Base-by-base conservation (phyloP, 2,888 invertebrate genomes). In the Drosophila seclusa region DNA sequence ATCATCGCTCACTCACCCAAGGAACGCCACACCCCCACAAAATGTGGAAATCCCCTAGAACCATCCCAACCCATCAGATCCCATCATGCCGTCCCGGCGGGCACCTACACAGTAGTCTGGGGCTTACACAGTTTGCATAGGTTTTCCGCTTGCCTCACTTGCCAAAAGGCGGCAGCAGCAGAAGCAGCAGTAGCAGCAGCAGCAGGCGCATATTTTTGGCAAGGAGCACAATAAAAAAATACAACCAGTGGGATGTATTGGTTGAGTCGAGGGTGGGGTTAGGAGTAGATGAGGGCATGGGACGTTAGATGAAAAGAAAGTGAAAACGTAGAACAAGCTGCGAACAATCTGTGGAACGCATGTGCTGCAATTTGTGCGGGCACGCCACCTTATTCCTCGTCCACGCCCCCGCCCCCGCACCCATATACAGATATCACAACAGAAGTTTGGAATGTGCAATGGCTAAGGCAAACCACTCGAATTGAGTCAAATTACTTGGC, bases 161-260 rank as follows among this genome's bases (percentile, higher is more conserved):
- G 29, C 34, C 34, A 40, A 42, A 36, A 24, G n/a, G 31, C 42
- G 61, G 38, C 55, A 54, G 54, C 52, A 64, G 32, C 16, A 57
- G 45, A 45, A 75, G 68, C 66, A 80, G 71, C 72, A 72, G 73
- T 16, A 59, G 48, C 58, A 53, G 57, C 50, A 78, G 69, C 70
- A 80, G 72, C 73, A 71, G 72, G 72, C 87, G 71, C 76, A 87
- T 82, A 78, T 84, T 84, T 87, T 76, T 72, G 82, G 85, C 32
- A 62, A 34, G 29, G 50, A 38, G 52, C 63, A 68, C 64, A 72
- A 73, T 74, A 76, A 64, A 66, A 58, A 58, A 61, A 64, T 32
- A 40, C 40, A 24, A 54, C 49, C 58, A 18, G 53, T 40, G 50
- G 18, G 18, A n/a, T 18, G 27, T 49, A 13, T 34, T 18, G 54